Evolutionary conservation across 2,797 vertebrate genomes (phyloP).

Genomic region (Falco novaeseelandiae): DNA sequence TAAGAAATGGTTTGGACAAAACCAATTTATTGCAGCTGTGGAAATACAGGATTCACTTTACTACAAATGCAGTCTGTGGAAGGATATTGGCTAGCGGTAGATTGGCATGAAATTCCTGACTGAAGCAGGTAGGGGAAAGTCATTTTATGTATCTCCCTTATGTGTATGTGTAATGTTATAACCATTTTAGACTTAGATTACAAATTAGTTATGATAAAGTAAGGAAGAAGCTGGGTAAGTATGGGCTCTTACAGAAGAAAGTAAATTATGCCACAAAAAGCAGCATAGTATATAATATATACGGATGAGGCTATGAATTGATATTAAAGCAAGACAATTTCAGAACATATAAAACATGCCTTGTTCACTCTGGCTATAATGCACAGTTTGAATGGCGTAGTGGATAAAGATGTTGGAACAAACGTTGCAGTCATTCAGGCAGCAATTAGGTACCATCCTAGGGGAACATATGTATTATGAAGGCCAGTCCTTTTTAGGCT

Average conservation of each 20-base stretch:
- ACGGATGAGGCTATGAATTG: not conserved
- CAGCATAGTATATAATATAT: too few relatives aligned
- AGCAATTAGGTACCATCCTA: not conserved
- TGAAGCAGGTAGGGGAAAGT: conserved; percentile 22
- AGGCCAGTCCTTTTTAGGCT: not conserved
- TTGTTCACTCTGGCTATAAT: not conserved
- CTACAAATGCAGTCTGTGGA: conserved; percentile 12
- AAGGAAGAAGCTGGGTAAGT: not conserved
- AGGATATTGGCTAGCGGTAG: conserved; percentile 10
- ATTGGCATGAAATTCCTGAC: conserved; percentile 41
- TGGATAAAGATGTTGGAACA: not conserved
- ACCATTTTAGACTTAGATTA: not conserved
- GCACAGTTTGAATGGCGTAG: not conserved
- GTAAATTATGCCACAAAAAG: not conserved
- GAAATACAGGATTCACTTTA: conserved; percentile 20
- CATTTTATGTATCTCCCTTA: conserved; percentile 22
- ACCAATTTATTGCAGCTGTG: conserved; percentile 19
- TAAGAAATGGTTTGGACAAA: not conserved
- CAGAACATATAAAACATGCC: accelerated
- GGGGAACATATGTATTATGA: not conserved
- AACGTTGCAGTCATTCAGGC: not conserved
- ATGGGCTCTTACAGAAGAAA: not conserved
- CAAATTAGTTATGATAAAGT: conserved; percentile 7
- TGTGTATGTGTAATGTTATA: not conserved
- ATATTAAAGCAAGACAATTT: not conserved